Conservation (phyloP, 2,888 invertebrate genomes). For the Neoaliturus tenellus region DNA sequence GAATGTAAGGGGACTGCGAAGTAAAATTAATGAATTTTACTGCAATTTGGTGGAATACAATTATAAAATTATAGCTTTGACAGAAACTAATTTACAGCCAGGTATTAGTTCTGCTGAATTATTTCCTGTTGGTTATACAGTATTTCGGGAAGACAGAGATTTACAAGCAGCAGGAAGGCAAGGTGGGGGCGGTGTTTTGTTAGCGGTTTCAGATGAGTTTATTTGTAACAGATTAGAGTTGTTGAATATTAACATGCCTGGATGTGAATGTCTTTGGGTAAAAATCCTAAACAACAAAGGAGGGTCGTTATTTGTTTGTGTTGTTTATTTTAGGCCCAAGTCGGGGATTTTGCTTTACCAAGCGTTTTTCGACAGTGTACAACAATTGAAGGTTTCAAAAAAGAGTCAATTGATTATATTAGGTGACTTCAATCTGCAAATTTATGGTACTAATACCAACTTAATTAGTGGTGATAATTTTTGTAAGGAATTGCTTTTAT, state of each 20-base stretch:
- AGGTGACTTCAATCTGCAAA: slow-evolving; percentile 12
- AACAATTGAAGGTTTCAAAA: background rate
- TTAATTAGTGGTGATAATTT: slow-evolving; percentile 8
- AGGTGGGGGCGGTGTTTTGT: slow-evolving; percentile 1
- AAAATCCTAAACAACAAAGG: slow-evolving; percentile 17
- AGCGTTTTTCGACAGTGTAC: background rate
- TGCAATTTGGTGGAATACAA: background rate
- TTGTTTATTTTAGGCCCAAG: slow-evolving; percentile 28
- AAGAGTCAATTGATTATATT: background rate
- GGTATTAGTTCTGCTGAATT: slow-evolving; percentile 4
- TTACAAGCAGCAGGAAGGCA: background rate
- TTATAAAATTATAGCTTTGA: slow-evolving; percentile 28
- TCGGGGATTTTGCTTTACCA: background rate
- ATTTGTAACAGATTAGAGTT: background rate
- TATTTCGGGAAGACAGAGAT: slow-evolving; percentile 5
- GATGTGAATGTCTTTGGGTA: slow-evolving; percentile 18
- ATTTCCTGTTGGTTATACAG: background rate
- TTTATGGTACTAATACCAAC: background rate
- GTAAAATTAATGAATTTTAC: background rate
- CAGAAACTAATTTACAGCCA: slow-evolving; percentile 18
- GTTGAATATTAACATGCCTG: background rate
- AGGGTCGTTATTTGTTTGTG: background rate
- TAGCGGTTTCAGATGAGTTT: background rate
- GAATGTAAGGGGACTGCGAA: slow-evolving; percentile 22
- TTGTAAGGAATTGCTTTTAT: background rate